Evolutionary conservation across 2,113 vertebrate genomes (phyloP).

Genomic region (Daboia siamensis): DNA sequence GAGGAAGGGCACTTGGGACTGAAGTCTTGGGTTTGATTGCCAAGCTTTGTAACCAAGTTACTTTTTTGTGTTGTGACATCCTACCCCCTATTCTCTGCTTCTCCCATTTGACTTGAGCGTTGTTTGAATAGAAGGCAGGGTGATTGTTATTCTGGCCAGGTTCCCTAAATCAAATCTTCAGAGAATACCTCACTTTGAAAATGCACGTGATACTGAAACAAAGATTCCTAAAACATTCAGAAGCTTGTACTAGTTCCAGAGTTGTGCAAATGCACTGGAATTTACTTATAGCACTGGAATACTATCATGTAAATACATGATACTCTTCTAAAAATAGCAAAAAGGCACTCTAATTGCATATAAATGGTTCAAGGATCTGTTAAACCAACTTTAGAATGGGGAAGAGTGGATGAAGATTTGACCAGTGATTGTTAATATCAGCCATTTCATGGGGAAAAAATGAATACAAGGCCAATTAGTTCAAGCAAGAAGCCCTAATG

Average conservation of each 20-base stretch:
- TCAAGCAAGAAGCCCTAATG: background rate
- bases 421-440: background rate
- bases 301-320: background rate
- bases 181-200: background rate
- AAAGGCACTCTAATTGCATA: background rate
- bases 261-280: background rate
- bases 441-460: background rate
- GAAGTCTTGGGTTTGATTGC: conserved; percentile 3
- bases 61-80: conserved; percentile 39
- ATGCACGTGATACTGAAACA: background rate
- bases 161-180: background rate
- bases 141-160: background rate
- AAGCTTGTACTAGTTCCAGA: background rate
- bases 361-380: background rate
- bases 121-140: background rate
- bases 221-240: background rate
- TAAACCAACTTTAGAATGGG: background rate
- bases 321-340: background rate
- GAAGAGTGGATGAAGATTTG: background rate
- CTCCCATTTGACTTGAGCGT: background rate
- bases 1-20: background rate
- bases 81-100: background rate
- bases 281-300: background rate
- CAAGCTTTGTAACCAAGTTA: conserved; percentile 39
- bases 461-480: background rate